A percentile compares a stretch with the other conserved stretches of the same genome.
phyloP scores from a whole-genome alignment of 2,113 vertebrate genomes.

The Pteropus alecto region DNA sequence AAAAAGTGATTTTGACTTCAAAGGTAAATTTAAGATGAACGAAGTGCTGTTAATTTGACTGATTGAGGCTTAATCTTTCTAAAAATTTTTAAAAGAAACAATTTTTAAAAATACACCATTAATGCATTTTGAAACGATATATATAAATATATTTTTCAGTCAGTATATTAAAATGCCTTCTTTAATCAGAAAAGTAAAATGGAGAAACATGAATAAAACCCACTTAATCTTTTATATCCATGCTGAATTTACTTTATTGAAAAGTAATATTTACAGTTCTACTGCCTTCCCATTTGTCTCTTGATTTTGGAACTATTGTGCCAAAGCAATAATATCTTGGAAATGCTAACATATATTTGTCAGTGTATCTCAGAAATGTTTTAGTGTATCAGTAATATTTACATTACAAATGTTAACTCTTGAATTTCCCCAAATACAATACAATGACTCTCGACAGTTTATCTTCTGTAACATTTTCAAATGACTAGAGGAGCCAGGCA shows the following conservation, averaged over 20 bases:
- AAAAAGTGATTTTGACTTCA: too few species aligned
- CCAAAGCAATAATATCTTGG: neutral
- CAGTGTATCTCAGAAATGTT: neutral
- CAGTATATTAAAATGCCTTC: too few species aligned
- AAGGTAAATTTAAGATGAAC: too few species aligned
- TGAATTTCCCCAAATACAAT: neutral
- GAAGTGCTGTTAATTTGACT: too few species aligned
- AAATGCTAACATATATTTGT: neutral
- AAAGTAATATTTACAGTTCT: conserved; percentile 46
- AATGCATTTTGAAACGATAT: too few species aligned
- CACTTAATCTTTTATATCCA: too few species aligned
- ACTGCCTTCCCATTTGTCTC: conserved; percentile 72
- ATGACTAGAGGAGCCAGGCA: neutral
- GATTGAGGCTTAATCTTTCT: too few species aligned
- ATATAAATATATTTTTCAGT: too few species aligned
- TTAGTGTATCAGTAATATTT: neutral
- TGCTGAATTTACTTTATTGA: neutral
- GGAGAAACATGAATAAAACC: too few species aligned
- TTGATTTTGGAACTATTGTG: conserved; percentile 78
- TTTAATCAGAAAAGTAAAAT: too few species aligned
- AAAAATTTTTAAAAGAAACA: too few species aligned
- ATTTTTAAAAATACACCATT: too few species aligned
- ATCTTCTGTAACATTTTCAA: neutral
- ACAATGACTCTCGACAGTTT: neutral
- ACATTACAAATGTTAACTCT: neutral